phyloP scores from a whole-genome alignment of 2,888 invertebrate species.

The Lithosia quadra region DNA sequence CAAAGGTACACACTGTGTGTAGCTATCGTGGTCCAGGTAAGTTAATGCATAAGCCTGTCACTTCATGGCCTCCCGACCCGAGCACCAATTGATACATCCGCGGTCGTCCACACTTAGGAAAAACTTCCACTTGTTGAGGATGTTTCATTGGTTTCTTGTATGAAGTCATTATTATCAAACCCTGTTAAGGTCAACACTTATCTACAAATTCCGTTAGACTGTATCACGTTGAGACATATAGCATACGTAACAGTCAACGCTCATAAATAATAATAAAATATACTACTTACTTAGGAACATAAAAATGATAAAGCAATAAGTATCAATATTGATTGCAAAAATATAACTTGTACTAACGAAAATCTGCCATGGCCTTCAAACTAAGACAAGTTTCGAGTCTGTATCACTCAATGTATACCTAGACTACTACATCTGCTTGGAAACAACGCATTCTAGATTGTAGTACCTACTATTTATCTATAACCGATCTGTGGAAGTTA shows the following conservation, averaged over 20 bases:
- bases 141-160: neutral
- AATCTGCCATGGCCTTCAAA: neutral
- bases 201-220: neutral
- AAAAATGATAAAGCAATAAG: neutral
- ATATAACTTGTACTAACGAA: neutral
- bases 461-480: neutral
- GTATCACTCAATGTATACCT: neutral
- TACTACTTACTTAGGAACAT: neutral
- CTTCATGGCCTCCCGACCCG: neutral
- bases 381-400: neutral
- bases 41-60: neutral
- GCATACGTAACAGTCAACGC: neutral
- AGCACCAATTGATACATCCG: slow-evolving; percentile 1
- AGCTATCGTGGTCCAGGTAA: neutral
- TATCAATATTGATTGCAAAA: neutral
- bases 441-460: slow-evolving; percentile 1
- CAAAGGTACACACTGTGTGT: neutral
- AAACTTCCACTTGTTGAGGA: neutral
- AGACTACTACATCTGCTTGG: neutral
- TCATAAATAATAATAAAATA: slow-evolving; percentile 1
- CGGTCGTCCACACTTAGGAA: neutral
- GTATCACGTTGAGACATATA: neutral
- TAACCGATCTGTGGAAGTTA: neutral
- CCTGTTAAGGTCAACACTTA: neutral
- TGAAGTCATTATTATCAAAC: neutral